Percentiles rank a stretch among this genome's conserved stretches.
Conservation (phyloP, 2,797 vertebrate species). For the Oceanodroma leucorhoa region DNA sequence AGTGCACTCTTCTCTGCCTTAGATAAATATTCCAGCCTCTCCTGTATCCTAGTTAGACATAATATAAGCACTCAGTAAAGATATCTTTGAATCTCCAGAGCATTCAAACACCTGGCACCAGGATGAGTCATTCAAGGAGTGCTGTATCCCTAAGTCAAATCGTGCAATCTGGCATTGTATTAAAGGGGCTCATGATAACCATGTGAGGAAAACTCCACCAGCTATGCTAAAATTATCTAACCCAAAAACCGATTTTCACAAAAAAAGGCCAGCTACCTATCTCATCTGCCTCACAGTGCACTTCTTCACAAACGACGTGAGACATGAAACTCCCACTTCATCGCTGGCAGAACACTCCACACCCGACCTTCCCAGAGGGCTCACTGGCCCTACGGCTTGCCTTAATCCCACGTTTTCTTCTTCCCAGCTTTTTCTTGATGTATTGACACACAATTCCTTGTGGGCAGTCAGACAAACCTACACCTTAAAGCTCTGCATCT, state of each 20-base stretch:
- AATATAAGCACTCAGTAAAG: neutral
- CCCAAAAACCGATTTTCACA: neutral
- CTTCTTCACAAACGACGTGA: neutral
- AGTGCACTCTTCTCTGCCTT: neutral
- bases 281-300: neutral
- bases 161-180: neutral
- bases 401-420: neutral
- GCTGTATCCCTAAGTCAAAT: neutral
- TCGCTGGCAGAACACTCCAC: neutral
- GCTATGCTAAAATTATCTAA: neutral
- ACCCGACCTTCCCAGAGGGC: fast-evolving
- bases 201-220: neutral
- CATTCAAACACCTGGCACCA: neutral
- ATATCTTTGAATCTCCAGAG: neutral
- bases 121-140: neutral
- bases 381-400: neutral
- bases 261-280: neutral
- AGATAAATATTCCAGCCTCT: neutral
- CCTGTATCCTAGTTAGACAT: neutral
- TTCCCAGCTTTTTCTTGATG: neutral
- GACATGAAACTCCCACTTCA: neutral
- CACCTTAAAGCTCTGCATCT: neutral
- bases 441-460: neutral
- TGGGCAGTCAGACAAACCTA: neutral
- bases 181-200: neutral